Base-by-base conservation (phyloP, 2,797 vertebrate species). In the Anolis apletophallus region DNA sequence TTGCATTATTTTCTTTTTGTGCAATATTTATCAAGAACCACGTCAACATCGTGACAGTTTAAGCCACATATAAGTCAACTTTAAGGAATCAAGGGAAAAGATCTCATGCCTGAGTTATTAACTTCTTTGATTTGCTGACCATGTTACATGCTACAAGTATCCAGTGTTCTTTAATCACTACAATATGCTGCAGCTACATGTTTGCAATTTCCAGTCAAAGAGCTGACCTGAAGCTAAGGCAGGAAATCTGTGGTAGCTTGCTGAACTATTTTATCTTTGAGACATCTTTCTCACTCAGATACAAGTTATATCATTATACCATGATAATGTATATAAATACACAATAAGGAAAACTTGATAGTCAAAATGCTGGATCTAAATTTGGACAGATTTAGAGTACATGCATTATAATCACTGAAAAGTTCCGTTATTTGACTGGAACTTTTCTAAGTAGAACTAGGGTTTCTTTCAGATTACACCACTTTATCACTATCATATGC, bases 171-270 rank as follows among this genome's bases (percentile, higher is more conserved):
- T 80, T 12, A 84, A 73, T 83, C 81, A 21, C 82, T 1, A 0
- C 0, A 80, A 9, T 40, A 29, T 52, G 50, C 0, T 0, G 16
- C 9, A 81, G 50, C 0, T 0, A 19, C 9, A 81, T 0, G 0
- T 69, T 89, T 46, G 5, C 3, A 80, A 0, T 77, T 89, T 46
- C 1, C 1, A 59, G 69, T 83, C 57, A 59, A 84, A 86, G 69
- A 71, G 73, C 50, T 8, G 50, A 2, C 9, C 67, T 50, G 84
- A 64, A 1, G 0, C 6, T 36, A 74, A 88, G 81, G 84, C 0
- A 5, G 91, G 87, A 92, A 92, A 75, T 82, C 85, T 88, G 85
- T 0, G 3, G 40, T 85, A 88, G 16, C 21, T 0, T 1, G 7
- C 73, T 80, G 21, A 71, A 16, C 34, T 0, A 0, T 78, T 9